These are phyloP conservation scores for Montipora efflorescens DNA, from an alignment of 64 coral and sea anemone genomes.

Conservation along the genomic window DNA sequence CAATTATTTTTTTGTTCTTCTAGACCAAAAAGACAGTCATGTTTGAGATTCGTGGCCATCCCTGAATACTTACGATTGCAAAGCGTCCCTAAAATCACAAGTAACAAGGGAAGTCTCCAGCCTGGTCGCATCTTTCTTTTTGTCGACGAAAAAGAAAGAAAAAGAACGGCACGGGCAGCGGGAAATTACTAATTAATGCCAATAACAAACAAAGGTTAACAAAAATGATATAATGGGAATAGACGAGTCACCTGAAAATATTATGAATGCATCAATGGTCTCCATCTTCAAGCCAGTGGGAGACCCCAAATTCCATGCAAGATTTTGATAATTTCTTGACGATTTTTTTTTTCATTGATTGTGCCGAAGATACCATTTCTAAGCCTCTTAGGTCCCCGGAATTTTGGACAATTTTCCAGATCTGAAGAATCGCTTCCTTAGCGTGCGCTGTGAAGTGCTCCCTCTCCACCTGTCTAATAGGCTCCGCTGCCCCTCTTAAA, in stretches of 20 bases:
- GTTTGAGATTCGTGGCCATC: neutral
- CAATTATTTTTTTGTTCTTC: neutral
- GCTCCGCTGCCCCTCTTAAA: too few species aligned
- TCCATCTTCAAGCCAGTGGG: neutral
- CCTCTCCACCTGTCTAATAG: too few species aligned
- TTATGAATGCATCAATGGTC: conserved; percentile 40
- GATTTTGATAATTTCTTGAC: too few species aligned
- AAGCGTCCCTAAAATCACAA: neutral
- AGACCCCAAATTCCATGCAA: too few species aligned
- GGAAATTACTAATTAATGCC: conserved; percentile 41
- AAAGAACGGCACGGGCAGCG: neutral
- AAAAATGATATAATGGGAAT: conserved; percentile 45
- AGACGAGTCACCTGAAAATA: neutral
- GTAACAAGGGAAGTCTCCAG: conserved; percentile 7
- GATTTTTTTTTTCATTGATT: too few species aligned
- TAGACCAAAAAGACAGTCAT: neutral
- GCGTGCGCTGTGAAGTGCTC: too few species aligned
- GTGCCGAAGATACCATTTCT: too few species aligned
- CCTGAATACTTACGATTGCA: conserved; percentile 34
- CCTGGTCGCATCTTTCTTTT: conserved; percentile 34
- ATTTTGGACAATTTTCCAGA: too few species aligned
- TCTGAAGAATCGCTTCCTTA: too few species aligned
- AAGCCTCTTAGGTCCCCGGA: too few species aligned
- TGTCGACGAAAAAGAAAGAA: conserved; percentile 3
- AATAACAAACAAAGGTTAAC: conserved; percentile 42